phyloP scores from a whole-genome alignment of 1,140 invertebrate genomes.

The Panagrolaimus sp. region DNA sequence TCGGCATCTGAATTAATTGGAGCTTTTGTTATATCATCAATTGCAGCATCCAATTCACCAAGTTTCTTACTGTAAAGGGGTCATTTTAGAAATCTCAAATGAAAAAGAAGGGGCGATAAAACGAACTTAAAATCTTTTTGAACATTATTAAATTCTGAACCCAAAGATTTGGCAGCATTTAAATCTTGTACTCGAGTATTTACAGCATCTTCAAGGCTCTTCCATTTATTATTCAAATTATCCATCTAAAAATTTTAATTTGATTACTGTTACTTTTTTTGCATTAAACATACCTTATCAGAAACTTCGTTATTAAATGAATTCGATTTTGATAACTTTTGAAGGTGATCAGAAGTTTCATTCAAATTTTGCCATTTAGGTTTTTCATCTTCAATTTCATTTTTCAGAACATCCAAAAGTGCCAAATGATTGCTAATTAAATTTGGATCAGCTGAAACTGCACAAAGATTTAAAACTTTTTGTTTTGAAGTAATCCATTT shows the following conservation, averaged over 20 bases:
- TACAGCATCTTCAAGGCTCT: slow-evolving; percentile 77
- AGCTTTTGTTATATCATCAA: background rate
- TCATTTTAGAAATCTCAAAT: no score
- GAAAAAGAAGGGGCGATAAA: no score
- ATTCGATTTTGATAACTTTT: slow-evolving; percentile 67
- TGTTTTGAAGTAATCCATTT: slow-evolving; percentile 16
- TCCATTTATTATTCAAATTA: slow-evolving; percentile 63
- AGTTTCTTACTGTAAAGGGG: no score
- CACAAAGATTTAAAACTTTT: background rate
- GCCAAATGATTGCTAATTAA: background rate
- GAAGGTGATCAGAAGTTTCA: background rate
- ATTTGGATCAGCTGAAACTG: background rate
- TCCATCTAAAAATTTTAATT: background rate
- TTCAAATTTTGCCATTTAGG: slow-evolving; percentile 15
- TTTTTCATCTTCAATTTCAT: slow-evolving; percentile 17
- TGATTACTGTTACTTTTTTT: background rate
- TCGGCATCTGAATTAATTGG: background rate
- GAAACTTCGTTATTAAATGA: background rate
- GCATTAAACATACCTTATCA: slow-evolving; percentile 4
- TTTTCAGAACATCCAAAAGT: background rate
- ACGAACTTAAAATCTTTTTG: no score
- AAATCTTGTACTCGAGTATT: no score
- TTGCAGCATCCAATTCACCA: background rate
- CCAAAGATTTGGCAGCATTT: no score
- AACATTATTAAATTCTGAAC: no score